A percentile compares a stretch with the other conserved stretches of the same genome.
Conservation (phyloP, 2,888 invertebrate species). For the Agrochola lychnidis region DNA sequence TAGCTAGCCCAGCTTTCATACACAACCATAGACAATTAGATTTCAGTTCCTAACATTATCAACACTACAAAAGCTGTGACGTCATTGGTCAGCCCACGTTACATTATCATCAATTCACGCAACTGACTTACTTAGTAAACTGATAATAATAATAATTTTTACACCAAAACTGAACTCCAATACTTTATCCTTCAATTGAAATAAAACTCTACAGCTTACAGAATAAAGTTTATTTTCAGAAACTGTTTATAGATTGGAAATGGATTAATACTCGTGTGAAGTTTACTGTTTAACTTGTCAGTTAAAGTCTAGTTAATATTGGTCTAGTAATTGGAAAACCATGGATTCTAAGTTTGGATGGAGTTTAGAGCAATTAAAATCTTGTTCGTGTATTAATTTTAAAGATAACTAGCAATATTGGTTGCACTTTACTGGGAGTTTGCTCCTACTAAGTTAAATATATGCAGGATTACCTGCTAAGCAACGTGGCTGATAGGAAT, state of each 20-base stretch:
- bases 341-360: constrained; percentile 38
- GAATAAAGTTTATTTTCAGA: background rate
- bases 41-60: constrained; percentile 4
- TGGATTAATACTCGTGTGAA: constrained; percentile 69
- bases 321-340: constrained; percentile 54
- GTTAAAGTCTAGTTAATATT: constrained; percentile 65
- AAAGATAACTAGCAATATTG: background rate
- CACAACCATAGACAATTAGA: background rate
- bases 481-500: background rate
- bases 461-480: background rate
- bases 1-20: background rate
- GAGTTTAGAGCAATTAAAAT: constrained; percentile 32
- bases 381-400: constrained; percentile 30
- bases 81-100: constrained; percentile 61
- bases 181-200: constrained; percentile 23
- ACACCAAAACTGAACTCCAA: constrained; percentile 63
- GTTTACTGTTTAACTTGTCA: constrained; percentile 62
- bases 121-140: constrained; percentile 75
- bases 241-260: constrained; percentile 17
- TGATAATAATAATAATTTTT: constrained; percentile 75
- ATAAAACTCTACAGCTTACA: background rate
- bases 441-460: background rate
- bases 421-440: constrained; percentile 1
- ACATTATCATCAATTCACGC: constrained; percentile 78
- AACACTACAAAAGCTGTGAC: background rate